Base-by-base conservation (phyloP, 2,888 invertebrate genomes). In the Protodeltote pygarga region DNA sequence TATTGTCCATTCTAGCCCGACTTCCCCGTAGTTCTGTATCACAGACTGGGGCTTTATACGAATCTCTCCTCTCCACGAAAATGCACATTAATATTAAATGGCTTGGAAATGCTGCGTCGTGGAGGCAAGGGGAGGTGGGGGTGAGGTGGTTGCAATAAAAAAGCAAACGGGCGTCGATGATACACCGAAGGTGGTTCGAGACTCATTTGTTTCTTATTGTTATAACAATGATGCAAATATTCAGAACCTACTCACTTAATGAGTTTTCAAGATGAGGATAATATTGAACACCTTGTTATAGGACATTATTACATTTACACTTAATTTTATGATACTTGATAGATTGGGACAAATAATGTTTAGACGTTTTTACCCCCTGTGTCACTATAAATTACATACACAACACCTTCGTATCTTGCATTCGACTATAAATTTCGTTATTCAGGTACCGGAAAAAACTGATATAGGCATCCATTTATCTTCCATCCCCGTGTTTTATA, bases 71-170 rank as follows among this genome's bases (percentile, higher is more conserved):
- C 87, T 89, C 87, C 87, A 88, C 90, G 91, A 91, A 92, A 92
- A 92, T 92, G 92, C 92, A 92, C 92, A 92, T 92, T 92, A 92
- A 92, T 92, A 92, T 92, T 92, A 92, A 92, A 92, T 92, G 92
- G 92, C 90, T 91, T 89, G 92, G 92, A 92, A 92, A 92, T 91
- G 91, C 89, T 89, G 86, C 87, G 89, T 89, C 80, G 87, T 82
- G 81, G 85, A 58, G 65, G 79, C 73, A 46, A 47, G 57, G 55
- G 68, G 53, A 37, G 66, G 74, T 67, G 73, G 76, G 75, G 72
- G 75, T 61, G 52, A 72, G 79, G 79, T 66, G 81, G 77, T 61
- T 79, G 80, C 84, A 84, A 83, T 86, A 87, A 89, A 91, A 88
- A 87, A 84, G 74, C 71, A 73, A 86, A 81, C 77, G 77, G 80